phyloP scores from a whole-genome alignment of 2,888 invertebrate species.

The Pegoplata infirma region DNA sequence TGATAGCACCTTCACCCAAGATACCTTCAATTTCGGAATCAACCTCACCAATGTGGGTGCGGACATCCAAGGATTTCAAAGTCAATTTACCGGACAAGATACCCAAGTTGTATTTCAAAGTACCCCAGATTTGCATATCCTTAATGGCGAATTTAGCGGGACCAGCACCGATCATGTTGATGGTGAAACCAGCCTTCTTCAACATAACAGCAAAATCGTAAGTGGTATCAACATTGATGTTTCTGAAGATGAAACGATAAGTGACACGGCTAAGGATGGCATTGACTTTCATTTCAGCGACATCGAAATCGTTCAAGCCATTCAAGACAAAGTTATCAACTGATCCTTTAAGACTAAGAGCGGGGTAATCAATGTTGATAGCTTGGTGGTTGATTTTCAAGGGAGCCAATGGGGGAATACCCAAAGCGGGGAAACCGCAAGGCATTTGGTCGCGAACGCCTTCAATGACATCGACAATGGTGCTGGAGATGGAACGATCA shows the following conservation, averaged over 20 bases:
- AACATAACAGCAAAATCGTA: constrained; percentile 69
- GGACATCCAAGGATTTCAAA: constrained; percentile 70
- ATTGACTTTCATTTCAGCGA: constrained; percentile 71
- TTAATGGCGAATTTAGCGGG: constrained; percentile 70
- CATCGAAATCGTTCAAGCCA: constrained; percentile 71
- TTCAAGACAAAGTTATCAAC: constrained; percentile 69
- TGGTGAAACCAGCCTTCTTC: constrained; percentile 72
- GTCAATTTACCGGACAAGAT: constrained; percentile 68
- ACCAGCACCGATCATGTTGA: constrained; percentile 72
- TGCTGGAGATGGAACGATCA: constrained; percentile 68
- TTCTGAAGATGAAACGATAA: constrained; percentile 69
- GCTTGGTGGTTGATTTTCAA: constrained; percentile 67
- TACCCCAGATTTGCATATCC: constrained; percentile 69
- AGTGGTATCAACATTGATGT: constrained; percentile 69
- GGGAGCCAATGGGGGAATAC: constrained; percentile 74
- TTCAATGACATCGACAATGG: constrained; percentile 66
- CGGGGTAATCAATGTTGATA: constrained; percentile 66
- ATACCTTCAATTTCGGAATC: constrained; percentile 73
- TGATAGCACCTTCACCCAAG: constrained; percentile 71
- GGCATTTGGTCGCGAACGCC: constrained; percentile 71
- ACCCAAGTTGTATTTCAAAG: constrained; percentile 70
- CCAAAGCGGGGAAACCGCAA: constrained; percentile 70
- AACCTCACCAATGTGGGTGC: constrained; percentile 70
- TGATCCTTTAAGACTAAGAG: constrained; percentile 66
- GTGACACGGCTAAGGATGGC: constrained; percentile 70